Evolutionary conservation across 2,113 vertebrate genomes (phyloP).

Genomic region (Myanophis thanlyinensis): DNA sequence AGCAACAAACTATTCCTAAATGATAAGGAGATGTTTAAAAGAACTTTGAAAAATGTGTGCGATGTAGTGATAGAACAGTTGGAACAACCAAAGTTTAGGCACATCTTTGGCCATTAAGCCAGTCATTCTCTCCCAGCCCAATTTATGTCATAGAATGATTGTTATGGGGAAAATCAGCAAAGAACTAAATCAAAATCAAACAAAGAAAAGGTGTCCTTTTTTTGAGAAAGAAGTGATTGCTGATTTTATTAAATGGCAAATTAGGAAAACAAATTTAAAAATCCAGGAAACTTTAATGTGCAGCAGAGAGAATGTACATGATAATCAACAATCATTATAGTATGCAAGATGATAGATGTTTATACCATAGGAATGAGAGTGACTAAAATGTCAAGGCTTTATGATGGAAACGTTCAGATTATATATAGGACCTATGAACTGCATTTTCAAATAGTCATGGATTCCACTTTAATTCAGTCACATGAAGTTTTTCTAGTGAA

Average conservation of each 20-base stretch:
- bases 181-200: not conserved
- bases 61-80: not conserved
- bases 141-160: not conserved
- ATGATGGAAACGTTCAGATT: not conserved
- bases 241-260: not conserved
- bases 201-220: not conserved
- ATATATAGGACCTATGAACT: not conserved
- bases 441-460: not conserved
- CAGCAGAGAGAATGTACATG: not conserved
- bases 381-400: not conserved
- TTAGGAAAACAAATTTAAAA: not conserved
- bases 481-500: not conserved
- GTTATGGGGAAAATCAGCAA: not conserved
- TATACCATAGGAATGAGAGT: not conserved
- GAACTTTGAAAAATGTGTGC: not conserved
- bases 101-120: not conserved
- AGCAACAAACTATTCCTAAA: not conserved
- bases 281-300: not conserved
- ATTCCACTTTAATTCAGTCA: not conserved
- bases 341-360: not conserved
- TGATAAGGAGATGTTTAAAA: not conserved
- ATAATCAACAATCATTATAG: not conserved
- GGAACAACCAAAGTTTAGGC: not conserved
- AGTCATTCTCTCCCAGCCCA: not conserved
- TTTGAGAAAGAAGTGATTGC: not conserved